Evolutionary conservation across 2,113 vertebrate genomes (phyloP).

Genomic region (Eurypyga helias): DNA sequence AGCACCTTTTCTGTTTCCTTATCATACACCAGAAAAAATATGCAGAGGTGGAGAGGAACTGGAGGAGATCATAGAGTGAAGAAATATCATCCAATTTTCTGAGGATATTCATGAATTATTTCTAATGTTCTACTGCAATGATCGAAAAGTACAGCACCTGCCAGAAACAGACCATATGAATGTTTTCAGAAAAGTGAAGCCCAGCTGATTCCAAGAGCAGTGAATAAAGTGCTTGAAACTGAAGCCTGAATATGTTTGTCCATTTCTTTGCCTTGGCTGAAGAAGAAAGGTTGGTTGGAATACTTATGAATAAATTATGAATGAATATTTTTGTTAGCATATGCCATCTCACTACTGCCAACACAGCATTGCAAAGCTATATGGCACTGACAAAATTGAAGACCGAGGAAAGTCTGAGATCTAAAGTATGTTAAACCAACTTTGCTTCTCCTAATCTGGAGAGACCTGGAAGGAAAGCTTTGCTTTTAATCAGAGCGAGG

Average conservation of each 20-base stretch:
- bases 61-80: neutral
- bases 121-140: neutral
- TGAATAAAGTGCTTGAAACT: neutral
- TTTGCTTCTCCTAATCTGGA: neutral
- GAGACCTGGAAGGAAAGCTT: neutral
- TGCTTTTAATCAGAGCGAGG: neutral
- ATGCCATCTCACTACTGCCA: neutral
- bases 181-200: neutral
- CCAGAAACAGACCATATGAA: neutral
- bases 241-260: neutral
- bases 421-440: neutral
- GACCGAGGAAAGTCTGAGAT: neutral
- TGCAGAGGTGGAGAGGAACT: neutral
- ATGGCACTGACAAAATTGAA: neutral
- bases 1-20: neutral
- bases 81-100: neutral
- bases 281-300: neutral
- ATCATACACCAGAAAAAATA: neutral
- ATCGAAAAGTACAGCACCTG: neutral
- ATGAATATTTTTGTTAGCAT: neutral
- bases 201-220: neutral
- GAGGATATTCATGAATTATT: neutral
- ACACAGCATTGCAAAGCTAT: neutral
- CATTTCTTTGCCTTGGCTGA: neutral
- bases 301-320: neutral